Conservation (phyloP, 2,888 invertebrate genomes). For the Melanostoma scalare region DNA sequence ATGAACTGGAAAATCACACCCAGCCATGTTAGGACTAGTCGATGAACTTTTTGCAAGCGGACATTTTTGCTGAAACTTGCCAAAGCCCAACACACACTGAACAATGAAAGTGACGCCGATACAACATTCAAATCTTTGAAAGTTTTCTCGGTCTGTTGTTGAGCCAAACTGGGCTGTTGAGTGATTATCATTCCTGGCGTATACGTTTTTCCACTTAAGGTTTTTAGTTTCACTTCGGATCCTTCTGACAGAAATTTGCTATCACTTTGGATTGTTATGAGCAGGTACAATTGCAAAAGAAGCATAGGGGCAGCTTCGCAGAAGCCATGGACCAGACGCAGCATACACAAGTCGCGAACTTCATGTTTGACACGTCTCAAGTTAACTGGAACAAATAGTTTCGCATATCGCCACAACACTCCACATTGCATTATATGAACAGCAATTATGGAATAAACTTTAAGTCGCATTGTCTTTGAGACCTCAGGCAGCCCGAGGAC, state of each 20-base stretch:
- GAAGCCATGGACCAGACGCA: slow-evolving; percentile 93
- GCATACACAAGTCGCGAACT: slow-evolving; percentile 88
- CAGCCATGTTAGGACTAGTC: slow-evolving; percentile 91
- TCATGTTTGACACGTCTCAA: slow-evolving; percentile 92
- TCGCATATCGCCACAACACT: slow-evolving; percentile 91
- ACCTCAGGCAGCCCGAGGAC: slow-evolving; percentile 2
- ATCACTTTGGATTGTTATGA: slow-evolving; percentile 83
- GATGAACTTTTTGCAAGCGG: slow-evolving; percentile 88
- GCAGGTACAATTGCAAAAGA: slow-evolving; percentile 89
- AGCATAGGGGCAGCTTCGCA: slow-evolving; percentile 95
- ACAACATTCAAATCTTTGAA: slow-evolving; percentile 91
- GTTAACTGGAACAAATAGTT: slow-evolving; percentile 92
- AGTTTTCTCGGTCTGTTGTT: slow-evolving; percentile 81
- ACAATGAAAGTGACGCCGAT: slow-evolving; percentile 90
- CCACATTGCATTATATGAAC: slow-evolving; percentile 88
- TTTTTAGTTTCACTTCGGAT: slow-evolving; percentile 76
- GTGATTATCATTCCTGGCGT: slow-evolving; percentile 62
- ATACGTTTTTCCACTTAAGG: slow-evolving; percentile 69
- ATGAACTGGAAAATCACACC: slow-evolving; percentile 90
- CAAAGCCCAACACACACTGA: slow-evolving; percentile 94
- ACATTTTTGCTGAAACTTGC: slow-evolving; percentile 96
- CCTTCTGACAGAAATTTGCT: slow-evolving; percentile 72
- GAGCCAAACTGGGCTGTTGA: slow-evolving; percentile 72
- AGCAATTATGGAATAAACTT: slow-evolving; percentile 82
- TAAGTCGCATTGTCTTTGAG: slow-evolving; percentile 30